Evolutionary conservation across 2,797 vertebrate genomes (phyloP).

Genomic region (Pelobates cultripes): DNA sequence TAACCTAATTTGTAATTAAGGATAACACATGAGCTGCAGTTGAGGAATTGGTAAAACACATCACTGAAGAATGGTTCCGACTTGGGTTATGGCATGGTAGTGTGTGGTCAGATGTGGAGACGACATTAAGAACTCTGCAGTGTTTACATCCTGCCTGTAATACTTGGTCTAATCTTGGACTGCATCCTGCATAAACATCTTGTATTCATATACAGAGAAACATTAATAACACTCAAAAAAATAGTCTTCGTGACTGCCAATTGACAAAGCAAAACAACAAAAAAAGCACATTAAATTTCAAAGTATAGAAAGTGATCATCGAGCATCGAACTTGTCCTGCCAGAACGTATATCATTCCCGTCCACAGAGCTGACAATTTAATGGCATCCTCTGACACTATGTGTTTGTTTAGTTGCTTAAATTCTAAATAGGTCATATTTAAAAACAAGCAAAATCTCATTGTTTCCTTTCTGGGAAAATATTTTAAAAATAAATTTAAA

Average conservation of each 20-base stretch:
- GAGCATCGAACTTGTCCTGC: neutral
- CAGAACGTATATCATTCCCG: neutral
- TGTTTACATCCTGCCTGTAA: neutral
- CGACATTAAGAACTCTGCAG: neutral
- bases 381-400: neutral
- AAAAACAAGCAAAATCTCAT: no score
- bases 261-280: no score
- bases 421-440: neutral
- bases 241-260: no score
- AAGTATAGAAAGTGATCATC: no score
- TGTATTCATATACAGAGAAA: neutral
- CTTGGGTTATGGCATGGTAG: neutral
- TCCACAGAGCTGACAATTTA: neutral
- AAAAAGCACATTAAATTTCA: neutral
- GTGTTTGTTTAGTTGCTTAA: conserved; percentile 9
- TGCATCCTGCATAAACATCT: neutral
- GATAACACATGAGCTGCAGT: neutral
- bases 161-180: neutral
- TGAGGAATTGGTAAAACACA: no score
- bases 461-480: no score
- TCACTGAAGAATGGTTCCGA: neutral
- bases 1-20: neutral
- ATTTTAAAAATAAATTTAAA: no score
- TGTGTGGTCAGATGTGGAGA: neutral
- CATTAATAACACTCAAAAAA: neutral